These are phyloP conservation scores for Rhabdornis inornatus DNA, from an alignment of 2,113 vertebrate species.

Conservation along the genomic window DNA sequence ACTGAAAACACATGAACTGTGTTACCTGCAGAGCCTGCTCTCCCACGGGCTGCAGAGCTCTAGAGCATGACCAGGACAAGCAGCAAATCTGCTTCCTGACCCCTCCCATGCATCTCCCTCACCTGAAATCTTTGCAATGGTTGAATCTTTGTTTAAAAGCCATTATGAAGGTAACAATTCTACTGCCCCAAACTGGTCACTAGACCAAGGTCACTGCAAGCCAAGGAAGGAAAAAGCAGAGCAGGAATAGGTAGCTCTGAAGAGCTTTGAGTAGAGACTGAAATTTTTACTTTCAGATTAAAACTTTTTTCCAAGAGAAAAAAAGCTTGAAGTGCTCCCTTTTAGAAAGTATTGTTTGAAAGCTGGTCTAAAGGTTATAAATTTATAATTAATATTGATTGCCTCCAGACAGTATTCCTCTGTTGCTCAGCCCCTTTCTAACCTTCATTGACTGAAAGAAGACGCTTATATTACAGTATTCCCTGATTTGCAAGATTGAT, in stretches of 20 bases:
- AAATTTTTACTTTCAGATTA: not conserved
- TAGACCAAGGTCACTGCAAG: not conserved
- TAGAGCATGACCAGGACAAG: not conserved
- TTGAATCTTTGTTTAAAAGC: not conserved
- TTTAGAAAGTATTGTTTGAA: constrained; percentile 49
- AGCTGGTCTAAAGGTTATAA: constrained; percentile 83
- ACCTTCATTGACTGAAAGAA: constrained; percentile 77
- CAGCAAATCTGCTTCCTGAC: not conserved
- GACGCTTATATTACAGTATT: constrained; percentile 60
- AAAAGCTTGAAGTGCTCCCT: constrained; percentile 6
- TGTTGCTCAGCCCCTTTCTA: constrained; percentile 72
- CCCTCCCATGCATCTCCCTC: too few species aligned
- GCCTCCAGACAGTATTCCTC: constrained; percentile 72
- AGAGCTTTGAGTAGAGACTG: not conserved
- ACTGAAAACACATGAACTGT: not conserved
- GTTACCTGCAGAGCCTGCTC: not conserved
- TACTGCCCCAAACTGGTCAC: not conserved
- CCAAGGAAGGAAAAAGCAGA: not conserved
- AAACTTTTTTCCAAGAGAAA: not conserved
- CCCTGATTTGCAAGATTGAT: constrained; percentile 71
- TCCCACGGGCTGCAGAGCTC: not conserved
- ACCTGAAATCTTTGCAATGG: rapidly evolving
- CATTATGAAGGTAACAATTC: not conserved
- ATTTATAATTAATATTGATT: constrained; percentile 92
- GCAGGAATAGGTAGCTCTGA: not conserved